Conservation (phyloP, 2,888 invertebrate species). For the Bedellia somnulentella region DNA sequence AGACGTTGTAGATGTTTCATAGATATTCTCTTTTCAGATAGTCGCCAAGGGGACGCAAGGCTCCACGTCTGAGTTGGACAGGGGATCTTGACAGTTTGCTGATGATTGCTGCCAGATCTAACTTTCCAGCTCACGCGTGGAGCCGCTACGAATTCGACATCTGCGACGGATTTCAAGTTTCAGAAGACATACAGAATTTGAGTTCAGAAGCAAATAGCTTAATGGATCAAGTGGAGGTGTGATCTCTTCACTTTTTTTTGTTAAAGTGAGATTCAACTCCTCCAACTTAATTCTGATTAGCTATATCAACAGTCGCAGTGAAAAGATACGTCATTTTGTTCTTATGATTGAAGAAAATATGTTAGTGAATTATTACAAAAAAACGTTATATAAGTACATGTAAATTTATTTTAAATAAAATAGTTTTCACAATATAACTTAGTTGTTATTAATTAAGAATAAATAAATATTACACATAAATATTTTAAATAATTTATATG, state of each 20-base stretch:
- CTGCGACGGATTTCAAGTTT: neutral
- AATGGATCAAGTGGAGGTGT: constrained; percentile 61
- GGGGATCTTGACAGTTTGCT: constrained; percentile 58
- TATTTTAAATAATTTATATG: too few relatives aligned
- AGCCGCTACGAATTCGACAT: constrained; percentile 1
- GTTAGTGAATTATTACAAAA: too few relatives aligned
- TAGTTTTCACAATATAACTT: too few relatives aligned
- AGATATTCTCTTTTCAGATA: constrained; percentile 6
- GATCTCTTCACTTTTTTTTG: constrained; percentile 62
- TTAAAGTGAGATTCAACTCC: constrained; percentile 65
- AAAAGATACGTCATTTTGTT: too few relatives aligned
- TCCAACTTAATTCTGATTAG: constrained; percentile 60
- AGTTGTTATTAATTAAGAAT: too few relatives aligned
- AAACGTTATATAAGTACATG: too few relatives aligned
- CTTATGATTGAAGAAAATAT: too few relatives aligned
- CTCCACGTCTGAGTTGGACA: constrained; percentile 59
- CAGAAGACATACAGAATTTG: neutral
- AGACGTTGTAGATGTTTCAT: constrained; percentile 9
- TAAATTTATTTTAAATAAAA: too few relatives aligned
- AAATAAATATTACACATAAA: too few relatives aligned
- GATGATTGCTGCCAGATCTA: constrained; percentile 56
- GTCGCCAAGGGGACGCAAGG: constrained; percentile 13
- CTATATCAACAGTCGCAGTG: constrained; percentile 18
- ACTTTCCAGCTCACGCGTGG: constrained; percentile 59
- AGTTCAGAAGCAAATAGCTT: constrained; percentile 19